Conservation (phyloP, 2,797 vertebrate species). For the Oreonectes daqikongensis region DNA sequence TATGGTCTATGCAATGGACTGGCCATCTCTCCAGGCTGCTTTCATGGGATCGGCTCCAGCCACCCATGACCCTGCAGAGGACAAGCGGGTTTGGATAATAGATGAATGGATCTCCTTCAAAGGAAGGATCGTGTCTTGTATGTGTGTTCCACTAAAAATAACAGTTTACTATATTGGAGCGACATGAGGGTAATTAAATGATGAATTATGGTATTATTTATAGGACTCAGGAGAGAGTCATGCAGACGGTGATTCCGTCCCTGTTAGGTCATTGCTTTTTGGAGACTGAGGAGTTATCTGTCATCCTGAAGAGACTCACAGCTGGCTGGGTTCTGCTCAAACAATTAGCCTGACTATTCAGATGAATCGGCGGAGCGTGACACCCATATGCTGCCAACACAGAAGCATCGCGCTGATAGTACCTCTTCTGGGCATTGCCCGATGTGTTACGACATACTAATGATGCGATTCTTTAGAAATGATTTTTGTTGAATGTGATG, state of each 20-base stretch:
- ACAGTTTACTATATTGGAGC: neutral
- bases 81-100: neutral
- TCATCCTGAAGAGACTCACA: constrained; percentile 41
- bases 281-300: constrained; percentile 53
- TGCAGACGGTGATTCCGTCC: constrained; percentile 19
- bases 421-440: constrained; percentile 42
- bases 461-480: neutral
- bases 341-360: constrained; percentile 56
- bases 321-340: constrained; percentile 50
- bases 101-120: neutral
- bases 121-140: neutral
- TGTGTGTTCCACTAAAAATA: neutral
- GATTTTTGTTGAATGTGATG: constrained; percentile 1
- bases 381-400: constrained; percentile 51
- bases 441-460: constrained; percentile 31
- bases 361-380: constrained; percentile 50
- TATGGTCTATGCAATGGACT: neutral
- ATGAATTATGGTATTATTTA: constrained; percentile 18
- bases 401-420: constrained; percentile 46
- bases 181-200: neutral
- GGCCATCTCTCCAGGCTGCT: neutral
- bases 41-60: neutral
- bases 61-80: neutral
- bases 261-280: constrained; percentile 55
- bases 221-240: constrained; percentile 12